Evolutionary conservation across 2,888 invertebrate genomes (phyloP).

Genomic region (Rhorus exstirpatorius): DNA sequence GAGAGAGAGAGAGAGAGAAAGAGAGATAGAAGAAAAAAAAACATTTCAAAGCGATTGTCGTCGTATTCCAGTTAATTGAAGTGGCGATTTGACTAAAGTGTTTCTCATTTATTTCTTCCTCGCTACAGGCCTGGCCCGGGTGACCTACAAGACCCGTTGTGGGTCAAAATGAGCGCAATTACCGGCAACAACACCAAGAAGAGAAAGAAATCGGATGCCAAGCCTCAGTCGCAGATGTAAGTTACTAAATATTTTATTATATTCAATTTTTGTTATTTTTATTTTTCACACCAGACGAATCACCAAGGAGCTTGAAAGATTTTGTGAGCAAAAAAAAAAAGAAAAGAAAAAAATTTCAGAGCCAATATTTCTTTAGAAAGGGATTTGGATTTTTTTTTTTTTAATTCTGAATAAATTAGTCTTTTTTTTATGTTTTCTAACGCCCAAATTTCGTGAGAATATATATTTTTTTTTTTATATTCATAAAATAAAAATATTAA

Average conservation of each 20-base stretch:
- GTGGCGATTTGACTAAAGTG: conserved; percentile 56
- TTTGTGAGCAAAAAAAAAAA: too few species aligned
- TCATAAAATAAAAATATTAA: too few species aligned
- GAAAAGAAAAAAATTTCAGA: too few species aligned
- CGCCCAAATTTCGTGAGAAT: too few species aligned
- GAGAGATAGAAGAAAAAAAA: conserved; percentile 6
- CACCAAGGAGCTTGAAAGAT: too few species aligned
- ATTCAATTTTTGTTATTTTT: too few species aligned
- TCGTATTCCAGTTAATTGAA: conserved; percentile 52
- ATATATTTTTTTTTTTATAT: too few species aligned
- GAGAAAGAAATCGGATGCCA: conserved; percentile 89
- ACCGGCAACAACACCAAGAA: conserved; percentile 89
- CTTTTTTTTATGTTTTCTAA: too few species aligned
- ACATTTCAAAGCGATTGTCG: conserved; percentile 38
- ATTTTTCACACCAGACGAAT: too few species aligned
- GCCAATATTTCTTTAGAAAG: too few species aligned
- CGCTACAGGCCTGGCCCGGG: conserved; percentile 95
- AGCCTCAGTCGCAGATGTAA: conserved; percentile 89
- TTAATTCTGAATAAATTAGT: too few species aligned
- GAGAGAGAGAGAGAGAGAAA: conserved; percentile 3
- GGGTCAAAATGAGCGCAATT: conserved; percentile 95
- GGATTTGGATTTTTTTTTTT: too few species aligned
- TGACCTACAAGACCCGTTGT: conserved; percentile 95
- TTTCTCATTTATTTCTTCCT: conserved; percentile 74
- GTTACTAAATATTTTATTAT: conserved; percentile 78